Conservation (phyloP, 1,140 invertebrate genomes). For the Melanaphis sacchari region DNA sequence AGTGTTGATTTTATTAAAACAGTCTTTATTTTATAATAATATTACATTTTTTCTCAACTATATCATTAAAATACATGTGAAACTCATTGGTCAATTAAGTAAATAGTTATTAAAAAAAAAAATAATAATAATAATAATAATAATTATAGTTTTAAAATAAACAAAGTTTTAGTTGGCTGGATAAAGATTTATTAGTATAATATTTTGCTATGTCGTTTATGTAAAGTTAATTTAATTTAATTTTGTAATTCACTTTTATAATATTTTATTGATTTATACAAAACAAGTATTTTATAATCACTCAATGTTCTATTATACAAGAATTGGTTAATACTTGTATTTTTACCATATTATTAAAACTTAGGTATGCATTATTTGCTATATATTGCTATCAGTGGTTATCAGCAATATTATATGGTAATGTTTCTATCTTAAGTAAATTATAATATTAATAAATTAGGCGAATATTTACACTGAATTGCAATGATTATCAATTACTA, state of each 20-base stretch:
- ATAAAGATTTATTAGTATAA: not conserved
- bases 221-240: too few species aligned
- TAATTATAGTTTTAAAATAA: too few species aligned
- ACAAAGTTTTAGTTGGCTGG: not conserved
- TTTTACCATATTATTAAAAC: not conserved
- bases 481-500: not conserved
- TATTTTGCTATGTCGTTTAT: not conserved
- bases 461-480: not conserved
- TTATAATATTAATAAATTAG: not conserved
- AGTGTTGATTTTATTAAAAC: not conserved
- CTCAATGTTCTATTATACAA: not conserved
- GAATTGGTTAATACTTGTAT: not conserved
- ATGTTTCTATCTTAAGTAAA: not conserved
- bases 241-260: too few species aligned
- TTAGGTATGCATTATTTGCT: not conserved
- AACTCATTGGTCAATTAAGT: not conserved
- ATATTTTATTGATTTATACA: accelerated
- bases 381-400: not conserved
- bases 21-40: constrained; percentile 6
- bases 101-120: not conserved
- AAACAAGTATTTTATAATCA: not conserved
- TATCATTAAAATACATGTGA: not conserved
- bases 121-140: too few species aligned
- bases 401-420: not conserved
- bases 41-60: not conserved